A percentile compares a stretch with the other conserved stretches of the same genome.
phyloP scores from a whole-genome alignment of 2,888 invertebrate species.

The Chouioia cunea region DNA sequence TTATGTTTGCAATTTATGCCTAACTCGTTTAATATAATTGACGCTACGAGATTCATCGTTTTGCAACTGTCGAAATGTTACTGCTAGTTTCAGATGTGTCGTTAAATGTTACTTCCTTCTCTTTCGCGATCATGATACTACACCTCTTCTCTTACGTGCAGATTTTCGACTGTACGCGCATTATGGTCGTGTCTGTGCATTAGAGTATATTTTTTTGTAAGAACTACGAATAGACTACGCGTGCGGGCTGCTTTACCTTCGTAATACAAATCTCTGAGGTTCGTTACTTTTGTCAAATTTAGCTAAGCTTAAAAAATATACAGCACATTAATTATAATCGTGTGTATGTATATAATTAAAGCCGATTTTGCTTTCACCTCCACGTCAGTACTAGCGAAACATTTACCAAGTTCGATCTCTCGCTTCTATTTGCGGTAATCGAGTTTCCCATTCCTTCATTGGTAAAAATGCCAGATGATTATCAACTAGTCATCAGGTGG shows the following conservation, averaged over 20 bases:
- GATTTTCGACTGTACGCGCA: no score
- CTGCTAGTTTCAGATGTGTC: neutral
- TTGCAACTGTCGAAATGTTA: neutral
- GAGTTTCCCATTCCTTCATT: no score
- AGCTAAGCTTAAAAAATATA: no score
- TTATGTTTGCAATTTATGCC: neutral
- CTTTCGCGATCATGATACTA: no score
- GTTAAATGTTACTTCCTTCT: slow-evolving; percentile 1
- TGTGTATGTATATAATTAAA: neutral
- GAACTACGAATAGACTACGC: neutral
- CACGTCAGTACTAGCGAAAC: neutral
- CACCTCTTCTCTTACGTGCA: no score
- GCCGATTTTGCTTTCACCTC: slow-evolving; percentile 1
- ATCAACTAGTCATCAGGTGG: no score
- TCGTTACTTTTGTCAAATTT: no score
- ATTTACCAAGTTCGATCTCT: no score
- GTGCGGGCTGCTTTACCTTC: neutral
- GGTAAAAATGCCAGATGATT: no score
- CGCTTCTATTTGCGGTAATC: no score
- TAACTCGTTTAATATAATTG: slow-evolving; percentile 6
- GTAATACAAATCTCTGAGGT: no score
- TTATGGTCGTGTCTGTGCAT: no score
- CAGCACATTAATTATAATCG: neutral
- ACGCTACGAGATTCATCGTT: neutral
- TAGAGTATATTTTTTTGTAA: neutral